A percentile compares a stretch with the other conserved stretches of the same genome.
phyloP scores from a whole-genome alignment of 2,113 vertebrate genomes.

The Penelope pileata region DNA sequence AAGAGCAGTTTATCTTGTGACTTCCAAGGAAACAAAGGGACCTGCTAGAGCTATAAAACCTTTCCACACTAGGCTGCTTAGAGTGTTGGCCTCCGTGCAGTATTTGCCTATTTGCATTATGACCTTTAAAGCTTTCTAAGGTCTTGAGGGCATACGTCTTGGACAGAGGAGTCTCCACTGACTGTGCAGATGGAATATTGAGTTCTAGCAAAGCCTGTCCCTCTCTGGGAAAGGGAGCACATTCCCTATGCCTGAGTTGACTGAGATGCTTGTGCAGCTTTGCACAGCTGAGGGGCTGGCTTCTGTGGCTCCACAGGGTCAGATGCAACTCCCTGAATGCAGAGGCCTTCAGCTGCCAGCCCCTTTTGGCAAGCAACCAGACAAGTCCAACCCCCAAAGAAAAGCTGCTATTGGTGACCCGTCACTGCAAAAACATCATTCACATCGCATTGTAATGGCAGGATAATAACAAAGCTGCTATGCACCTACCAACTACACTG shows the following conservation, averaged over 20 bases:
- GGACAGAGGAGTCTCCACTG: neutral
- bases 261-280: neutral
- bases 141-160: neutral
- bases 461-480: neutral
- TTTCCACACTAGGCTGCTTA: neutral
- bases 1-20: neutral
- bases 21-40: neutral
- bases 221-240: neutral
- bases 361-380: neutral
- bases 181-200: neutral
- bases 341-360: neutral
- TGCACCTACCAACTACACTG: neutral
- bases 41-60: neutral
- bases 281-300: neutral
- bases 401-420: neutral
- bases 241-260: accelerated
- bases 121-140: neutral
- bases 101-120: neutral
- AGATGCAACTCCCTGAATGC: neutral
- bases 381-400: neutral
- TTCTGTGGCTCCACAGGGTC: accelerated
- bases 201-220: neutral
- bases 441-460: neutral
- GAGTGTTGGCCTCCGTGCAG: neutral
- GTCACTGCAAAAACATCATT: neutral